Evolutionary conservation across 1,140 invertebrate genomes (phyloP).

Genomic region (Uloborus diversus): DNA sequence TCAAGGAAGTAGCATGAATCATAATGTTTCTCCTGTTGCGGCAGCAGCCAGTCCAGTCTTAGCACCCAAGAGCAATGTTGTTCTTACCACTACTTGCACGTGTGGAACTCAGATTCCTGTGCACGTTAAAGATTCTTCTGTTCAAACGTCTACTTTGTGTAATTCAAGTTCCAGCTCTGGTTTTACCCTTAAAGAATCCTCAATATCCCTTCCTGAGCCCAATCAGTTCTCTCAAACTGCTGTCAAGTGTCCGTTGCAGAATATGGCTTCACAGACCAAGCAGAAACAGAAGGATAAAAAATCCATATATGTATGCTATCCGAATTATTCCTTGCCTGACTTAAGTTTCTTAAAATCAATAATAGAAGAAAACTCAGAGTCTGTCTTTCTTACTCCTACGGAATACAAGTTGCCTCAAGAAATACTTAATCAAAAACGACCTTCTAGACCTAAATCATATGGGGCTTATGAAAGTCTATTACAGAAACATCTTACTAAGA

Average conservation of each 20-base stretch:
- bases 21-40: background rate
- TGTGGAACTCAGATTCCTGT: constrained; percentile 70
- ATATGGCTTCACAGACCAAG: constrained; percentile 14
- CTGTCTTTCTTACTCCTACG: constrained; percentile 35
- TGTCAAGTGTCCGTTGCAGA: constrained; percentile 12
- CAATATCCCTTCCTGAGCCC: constrained; percentile 22
- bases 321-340: constrained; percentile 89
- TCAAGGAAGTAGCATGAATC: background rate
- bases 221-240: constrained; percentile 51
- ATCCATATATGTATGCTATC: constrained; percentile 89
- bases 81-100: constrained; percentile 58
- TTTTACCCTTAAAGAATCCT: constrained; percentile 44
- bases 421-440: constrained; percentile 27
- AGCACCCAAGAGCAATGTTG: constrained; percentile 34
- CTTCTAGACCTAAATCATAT: constrained; percentile 79
- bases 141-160: constrained; percentile 70
- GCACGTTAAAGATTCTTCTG: constrained; percentile 75
- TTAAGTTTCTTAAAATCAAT: constrained; percentile 76
- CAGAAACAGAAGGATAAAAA: constrained; percentile 52
- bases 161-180: constrained; percentile 28
- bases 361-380: constrained; percentile 39
- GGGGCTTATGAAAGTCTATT: constrained; percentile 82
- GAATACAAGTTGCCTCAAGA: constrained; percentile 46
- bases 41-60: background rate
- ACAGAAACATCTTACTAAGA: constrained; percentile 78